These are phyloP conservation scores for Callimorpha dominula DNA, from an alignment of 2,888 invertebrate genomes.

Conservation along the genomic window DNA sequence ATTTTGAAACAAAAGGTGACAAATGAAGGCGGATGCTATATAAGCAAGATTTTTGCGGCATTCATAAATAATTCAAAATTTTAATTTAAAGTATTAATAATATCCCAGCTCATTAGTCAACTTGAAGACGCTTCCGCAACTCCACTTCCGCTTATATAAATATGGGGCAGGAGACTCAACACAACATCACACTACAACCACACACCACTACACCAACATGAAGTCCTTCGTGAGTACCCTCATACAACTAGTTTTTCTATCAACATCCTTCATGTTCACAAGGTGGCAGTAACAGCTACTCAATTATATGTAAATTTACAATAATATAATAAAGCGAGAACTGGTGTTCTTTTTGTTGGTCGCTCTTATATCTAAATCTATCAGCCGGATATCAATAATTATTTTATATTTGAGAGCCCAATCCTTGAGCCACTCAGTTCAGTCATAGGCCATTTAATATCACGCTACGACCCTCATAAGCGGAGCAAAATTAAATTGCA, in stretches of 20 bases:
- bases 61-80: background rate
- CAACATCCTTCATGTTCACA: background rate
- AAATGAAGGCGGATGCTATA: background rate
- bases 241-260: background rate
- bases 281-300: background rate
- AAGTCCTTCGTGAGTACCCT: slow-evolving; percentile 41
- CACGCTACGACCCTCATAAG: no score
- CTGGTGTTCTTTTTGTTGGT: no score
- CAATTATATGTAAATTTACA: background rate
- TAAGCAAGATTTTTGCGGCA: background rate
- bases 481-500: no score
- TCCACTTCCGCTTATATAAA: background rate
- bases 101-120: background rate
- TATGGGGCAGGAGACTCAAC: background rate
- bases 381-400: no score
- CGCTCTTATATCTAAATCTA: no score
- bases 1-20: background rate
- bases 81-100: background rate
- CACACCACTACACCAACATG: slow-evolving; percentile 32
- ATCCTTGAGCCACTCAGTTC: no score
- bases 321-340: no score
- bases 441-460: no score
- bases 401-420: no score
- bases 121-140: slow-evolving; percentile 5
- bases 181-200: slow-evolving; percentile 21